Evolutionary conservation across 2,888 invertebrate genomes (phyloP).

Genomic region (Prostheceraeus crozeri): DNA sequence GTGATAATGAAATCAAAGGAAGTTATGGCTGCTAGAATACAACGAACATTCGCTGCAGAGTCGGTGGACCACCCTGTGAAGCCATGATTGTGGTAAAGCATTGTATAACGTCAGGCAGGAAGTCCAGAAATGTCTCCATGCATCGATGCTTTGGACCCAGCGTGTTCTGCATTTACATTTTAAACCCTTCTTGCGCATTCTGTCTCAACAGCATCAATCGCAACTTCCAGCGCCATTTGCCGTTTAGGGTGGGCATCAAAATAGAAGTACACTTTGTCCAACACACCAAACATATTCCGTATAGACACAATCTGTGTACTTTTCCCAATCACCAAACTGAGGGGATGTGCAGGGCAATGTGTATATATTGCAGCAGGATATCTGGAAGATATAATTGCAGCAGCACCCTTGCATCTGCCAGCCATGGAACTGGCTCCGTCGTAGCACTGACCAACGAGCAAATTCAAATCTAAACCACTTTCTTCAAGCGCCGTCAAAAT

Average conservation of each 20-base stretch:
- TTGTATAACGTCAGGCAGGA: neutral
- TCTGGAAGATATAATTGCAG: neutral
- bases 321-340: constrained; percentile 17
- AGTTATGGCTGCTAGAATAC: neutral
- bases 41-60: neutral
- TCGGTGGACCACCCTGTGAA: neutral
- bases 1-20: constrained; percentile 15
- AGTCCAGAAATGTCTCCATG: constrained; percentile 13
- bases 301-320: constrained; percentile 12
- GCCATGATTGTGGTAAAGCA: neutral
- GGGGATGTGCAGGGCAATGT: constrained; percentile 14
- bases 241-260: constrained; percentile 22
- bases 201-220: neutral
- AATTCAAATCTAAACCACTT: neutral
- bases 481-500: neutral
- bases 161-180: constrained; percentile 12
- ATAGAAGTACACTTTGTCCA: constrained; percentile 2
- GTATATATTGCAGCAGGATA: constrained; percentile 24
- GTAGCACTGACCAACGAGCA: neutral
- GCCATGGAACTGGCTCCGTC: constrained; percentile 17
- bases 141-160: constrained; percentile 21
- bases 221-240: constrained; percentile 6
- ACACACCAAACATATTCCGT: constrained; percentile 18
- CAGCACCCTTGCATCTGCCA: too few species aligned
- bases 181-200: constrained; percentile 12